These are phyloP conservation scores for Sciurus niger DNA, from an alignment of 2,113 vertebrate species.

Conservation along the genomic window DNA sequence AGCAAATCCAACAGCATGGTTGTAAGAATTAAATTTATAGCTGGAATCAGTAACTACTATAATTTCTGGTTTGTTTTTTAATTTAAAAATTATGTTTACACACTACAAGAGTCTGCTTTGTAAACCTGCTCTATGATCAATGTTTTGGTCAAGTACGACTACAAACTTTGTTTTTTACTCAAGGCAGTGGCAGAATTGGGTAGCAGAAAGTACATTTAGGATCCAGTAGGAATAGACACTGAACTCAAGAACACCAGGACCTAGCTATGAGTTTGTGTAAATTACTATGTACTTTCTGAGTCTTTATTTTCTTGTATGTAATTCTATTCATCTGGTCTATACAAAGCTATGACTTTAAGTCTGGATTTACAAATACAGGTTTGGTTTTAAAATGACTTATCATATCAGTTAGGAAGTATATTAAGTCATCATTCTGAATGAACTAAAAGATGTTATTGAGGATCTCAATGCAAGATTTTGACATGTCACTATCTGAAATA, in stretches of 20 bases:
- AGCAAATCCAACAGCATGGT: background rate
- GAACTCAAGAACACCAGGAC: background rate
- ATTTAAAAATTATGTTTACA: background rate
- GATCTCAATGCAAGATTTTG: background rate
- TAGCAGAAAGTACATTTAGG: background rate
- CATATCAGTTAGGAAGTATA: too few relatives aligned
- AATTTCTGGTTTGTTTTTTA: background rate
- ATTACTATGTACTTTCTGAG: background rate
- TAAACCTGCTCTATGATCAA: background rate
- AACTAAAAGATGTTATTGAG: background rate
- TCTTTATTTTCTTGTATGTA: background rate
- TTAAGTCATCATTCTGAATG: background rate
- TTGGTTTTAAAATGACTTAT: background rate
- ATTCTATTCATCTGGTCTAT: background rate
- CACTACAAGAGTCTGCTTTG: background rate
- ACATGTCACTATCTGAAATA: background rate
- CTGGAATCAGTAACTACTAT: background rate
- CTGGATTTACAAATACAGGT: background rate
- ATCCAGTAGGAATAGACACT: background rate
- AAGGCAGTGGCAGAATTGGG: background rate
- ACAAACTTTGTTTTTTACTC: background rate
- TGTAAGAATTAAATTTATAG: background rate
- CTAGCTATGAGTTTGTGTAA: too few relatives aligned
- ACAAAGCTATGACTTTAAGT: background rate
- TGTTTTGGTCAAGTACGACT: background rate